Base-by-base conservation (phyloP, 2,113 vertebrate species). In the Polypterus senegalus region DNA sequence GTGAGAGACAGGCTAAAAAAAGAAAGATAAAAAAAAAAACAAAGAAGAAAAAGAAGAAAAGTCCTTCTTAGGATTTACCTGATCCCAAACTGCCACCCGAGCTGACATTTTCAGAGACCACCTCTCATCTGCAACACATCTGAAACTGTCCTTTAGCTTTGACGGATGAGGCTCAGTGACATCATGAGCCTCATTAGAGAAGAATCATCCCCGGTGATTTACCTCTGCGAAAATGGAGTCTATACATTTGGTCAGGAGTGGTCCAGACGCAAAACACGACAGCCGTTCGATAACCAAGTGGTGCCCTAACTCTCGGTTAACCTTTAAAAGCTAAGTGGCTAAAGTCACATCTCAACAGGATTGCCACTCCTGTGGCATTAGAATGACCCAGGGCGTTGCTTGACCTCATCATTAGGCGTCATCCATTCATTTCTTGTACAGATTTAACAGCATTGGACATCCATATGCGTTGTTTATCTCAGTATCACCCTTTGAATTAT, bases 241-340 rank as follows among this genome's bases (percentile, higher is more conserved):
- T 47, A 46, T 54, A 46, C 8, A 54, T n/a, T 62, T 58, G 56
- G 61, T 46, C 61, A 47, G 61, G 49, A 54, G 9, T 9, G 49
- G 44, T 9, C 46, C 8, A 52, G 49, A 53, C 61, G 54, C 48
- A 64, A 49, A 64, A 9, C 48, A 64, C 47, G 45, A 52, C 54
- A 61, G 60, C 7, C 48, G 3, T 9, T 47, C n/a, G 44, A 61
- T 57, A 56, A 47, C 45, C 53, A 43, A 57, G 47, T 58, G 52
- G 45, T 57, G 46, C 46, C 46, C 47, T 45, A n/a, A 11, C 64
- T 61, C 49, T 51, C 44, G 44, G 27, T 48, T 57, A 66, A 58
- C 59, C 60, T 57, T 61, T 66, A 61, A 46, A 58, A 45, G 56
- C 56, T 58, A 58, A 58, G 56, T 58, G 56, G 56, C 56, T 58